These are phyloP conservation scores for Eulemur macaco DNA, from an alignment of 2,113 vertebrate genomes.

Conservation along the genomic window DNA sequence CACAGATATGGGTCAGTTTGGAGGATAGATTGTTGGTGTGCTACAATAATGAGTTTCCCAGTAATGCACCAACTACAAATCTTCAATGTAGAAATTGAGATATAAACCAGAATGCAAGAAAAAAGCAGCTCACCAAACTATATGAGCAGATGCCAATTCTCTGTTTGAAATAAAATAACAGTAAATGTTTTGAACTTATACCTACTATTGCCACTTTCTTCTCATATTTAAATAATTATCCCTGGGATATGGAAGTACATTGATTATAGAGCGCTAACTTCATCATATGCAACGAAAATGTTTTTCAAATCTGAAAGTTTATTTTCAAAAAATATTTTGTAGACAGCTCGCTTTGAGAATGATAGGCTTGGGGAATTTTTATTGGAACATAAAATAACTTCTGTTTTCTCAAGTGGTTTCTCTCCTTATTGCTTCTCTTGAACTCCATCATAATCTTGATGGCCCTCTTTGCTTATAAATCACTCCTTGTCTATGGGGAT, in stretches of 20 bases:
- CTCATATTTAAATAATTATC: neutral
- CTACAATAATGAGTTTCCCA: neutral
- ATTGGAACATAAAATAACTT: slow-evolving; percentile 8
- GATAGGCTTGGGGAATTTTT: neutral
- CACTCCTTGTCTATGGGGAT: neutral
- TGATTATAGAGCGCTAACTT: neutral
- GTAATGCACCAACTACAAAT: neutral
- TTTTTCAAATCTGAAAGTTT: slow-evolving; percentile 21
- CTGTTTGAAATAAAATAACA: neutral
- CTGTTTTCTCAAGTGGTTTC: slow-evolving; percentile 37
- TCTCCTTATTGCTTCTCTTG: slow-evolving; percentile 14
- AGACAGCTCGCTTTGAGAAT: neutral
- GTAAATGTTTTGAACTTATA: neutral
- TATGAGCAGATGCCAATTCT: neutral
- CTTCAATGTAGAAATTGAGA: neutral
- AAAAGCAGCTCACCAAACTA: neutral
- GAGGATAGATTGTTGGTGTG: neutral
- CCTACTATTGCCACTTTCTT: neutral
- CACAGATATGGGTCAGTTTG: neutral
- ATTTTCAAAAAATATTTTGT: slow-evolving; percentile 32
- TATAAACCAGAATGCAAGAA: neutral
- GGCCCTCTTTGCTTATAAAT: slow-evolving; percentile 22
- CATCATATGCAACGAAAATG: neutral
- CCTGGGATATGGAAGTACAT: neutral
- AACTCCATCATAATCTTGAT: neutral